Evolutionary conservation across 2,797 vertebrate genomes (phyloP), one percentile per base, ranked within the genome.

Genomic region (Erpetoichthys calabaricus): DNA sequence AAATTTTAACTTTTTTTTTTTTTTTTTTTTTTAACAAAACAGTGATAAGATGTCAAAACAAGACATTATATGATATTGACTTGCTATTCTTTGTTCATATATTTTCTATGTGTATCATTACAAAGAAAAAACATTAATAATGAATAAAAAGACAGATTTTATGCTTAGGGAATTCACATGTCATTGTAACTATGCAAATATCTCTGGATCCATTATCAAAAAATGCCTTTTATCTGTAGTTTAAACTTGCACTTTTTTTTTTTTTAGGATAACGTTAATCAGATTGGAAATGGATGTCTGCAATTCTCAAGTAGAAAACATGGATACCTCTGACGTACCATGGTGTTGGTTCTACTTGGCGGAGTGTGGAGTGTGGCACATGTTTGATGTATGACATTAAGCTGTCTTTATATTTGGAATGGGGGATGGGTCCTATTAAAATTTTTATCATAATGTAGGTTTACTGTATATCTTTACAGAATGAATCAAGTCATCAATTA

Each of bases 321-420:
- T 98, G 95, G 95, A 98, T 77, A 94, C 89, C 1, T 90, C 91
- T 0, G 93, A 97, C 42, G 83, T 88, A 1, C 90, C 90, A 70
- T 98, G 94, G 95, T 89, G 89, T 68, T 98, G 95, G 95, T 98
- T 96, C 76, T 98, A 94, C 71, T 73, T 98, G 73, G 95, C 93
- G 0, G 95, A 97, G 59, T 98, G 95, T 63, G 95, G 95, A 55
- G 91, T 94, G 66, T 98, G 95, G 95, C 95, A 98, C 53, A 97
- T 95, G 90, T 97, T 97, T 78, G 91, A 97, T 87, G 95, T 97
- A 89, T 55, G 4, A 45, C 3, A 45, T 2, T 42, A 62, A 45
- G 7, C 8, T 3, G n/a, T 45, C 6, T 45, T 7, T 46, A 6
- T 5, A 3, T 45, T 44, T 56, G 25, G 5, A 53, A 46, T 6